phyloP scores from a whole-genome alignment of 2,888 invertebrate genomes.

The Phaonia tiefii region DNA sequence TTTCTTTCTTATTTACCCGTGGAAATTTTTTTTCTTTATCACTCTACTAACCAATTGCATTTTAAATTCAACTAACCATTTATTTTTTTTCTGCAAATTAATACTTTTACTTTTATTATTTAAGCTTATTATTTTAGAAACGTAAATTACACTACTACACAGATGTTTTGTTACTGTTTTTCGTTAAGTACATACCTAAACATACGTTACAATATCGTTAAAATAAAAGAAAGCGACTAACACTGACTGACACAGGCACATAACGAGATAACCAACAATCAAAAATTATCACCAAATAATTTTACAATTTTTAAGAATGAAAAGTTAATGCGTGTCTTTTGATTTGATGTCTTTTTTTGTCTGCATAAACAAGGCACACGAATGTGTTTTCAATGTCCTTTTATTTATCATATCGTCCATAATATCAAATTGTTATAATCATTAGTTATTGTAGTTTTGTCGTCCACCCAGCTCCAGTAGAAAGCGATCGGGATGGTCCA shows the following conservation, averaged over 20 bases:
- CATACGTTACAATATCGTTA: constrained; percentile 22
- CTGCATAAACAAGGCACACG: constrained; percentile 69
- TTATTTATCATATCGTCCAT: constrained; percentile 56
- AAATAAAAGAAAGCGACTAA: constrained; percentile 18
- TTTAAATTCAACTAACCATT: not conserved
- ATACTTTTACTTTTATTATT: constrained; percentile 41
- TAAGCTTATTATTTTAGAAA: constrained; percentile 60
- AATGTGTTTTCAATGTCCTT: constrained; percentile 18
- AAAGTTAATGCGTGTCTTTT: no score
- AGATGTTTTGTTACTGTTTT: constrained; percentile 57
- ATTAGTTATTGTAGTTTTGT: constrained; percentile 87
- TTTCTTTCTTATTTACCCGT: not conserved
- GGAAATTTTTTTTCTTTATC: constrained; percentile 9
- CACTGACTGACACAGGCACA: not conserved
- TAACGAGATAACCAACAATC: constrained; percentile 21
- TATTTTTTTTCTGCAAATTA: constrained; percentile 36
- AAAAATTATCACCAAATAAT: constrained; percentile 1
- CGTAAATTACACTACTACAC: constrained; percentile 68
- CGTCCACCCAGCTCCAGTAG: constrained; percentile 93
- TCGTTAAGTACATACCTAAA: constrained; percentile 63
- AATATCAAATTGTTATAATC: constrained; percentile 7
- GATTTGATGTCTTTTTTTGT: constrained; percentile 60
- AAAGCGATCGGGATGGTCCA: constrained; percentile 97
- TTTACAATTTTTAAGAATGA: constrained; percentile 10
- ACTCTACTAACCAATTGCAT: not conserved